Conservation (phyloP, 1,140 invertebrate species). For the Sitophilus oryzae region DNA sequence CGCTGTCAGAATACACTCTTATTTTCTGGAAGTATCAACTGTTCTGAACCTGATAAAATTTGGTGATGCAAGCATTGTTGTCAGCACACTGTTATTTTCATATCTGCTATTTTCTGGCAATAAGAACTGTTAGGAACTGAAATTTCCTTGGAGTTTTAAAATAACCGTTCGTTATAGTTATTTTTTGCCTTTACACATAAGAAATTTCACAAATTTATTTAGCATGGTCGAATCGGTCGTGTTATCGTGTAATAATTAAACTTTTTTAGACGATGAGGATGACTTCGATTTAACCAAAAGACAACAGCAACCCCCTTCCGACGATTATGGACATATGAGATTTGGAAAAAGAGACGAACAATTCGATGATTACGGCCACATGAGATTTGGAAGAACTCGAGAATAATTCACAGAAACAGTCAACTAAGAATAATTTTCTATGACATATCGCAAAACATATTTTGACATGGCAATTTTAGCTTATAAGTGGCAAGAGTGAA, state of each 20-base stretch:
- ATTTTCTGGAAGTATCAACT: no score
- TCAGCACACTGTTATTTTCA: no score
- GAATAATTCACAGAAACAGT: not conserved
- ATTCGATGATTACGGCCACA: slow-evolving; percentile 65
- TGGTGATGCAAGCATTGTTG: no score
- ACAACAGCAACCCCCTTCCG: slow-evolving; percentile 41
- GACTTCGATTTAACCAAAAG: slow-evolving; percentile 50
- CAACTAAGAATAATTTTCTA: not conserved
- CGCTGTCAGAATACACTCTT: no score
- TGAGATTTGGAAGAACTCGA: slow-evolving; percentile 55
- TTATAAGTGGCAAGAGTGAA: no score
- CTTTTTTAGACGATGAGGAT: slow-evolving; percentile 52
- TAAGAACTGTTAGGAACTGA: no score
- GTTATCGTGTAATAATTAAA: no score
- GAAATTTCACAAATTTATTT: slow-evolving; percentile 7
- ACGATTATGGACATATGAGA: slow-evolving; percentile 60
- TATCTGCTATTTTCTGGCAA: not conserved
- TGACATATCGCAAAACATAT: no score
- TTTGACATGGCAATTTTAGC: no score
- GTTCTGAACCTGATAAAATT: no score
- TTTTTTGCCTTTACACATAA: no score
- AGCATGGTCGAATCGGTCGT: no score
- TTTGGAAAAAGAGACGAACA: slow-evolving; percentile 51
- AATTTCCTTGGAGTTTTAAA: not conserved
- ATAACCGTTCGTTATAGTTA: not conserved